Evolutionary conservation across 2,797 vertebrate genomes (phyloP), one percentile per base, ranked within the genome.

Genomic region (Acrocephalus scirpaceus): DNA sequence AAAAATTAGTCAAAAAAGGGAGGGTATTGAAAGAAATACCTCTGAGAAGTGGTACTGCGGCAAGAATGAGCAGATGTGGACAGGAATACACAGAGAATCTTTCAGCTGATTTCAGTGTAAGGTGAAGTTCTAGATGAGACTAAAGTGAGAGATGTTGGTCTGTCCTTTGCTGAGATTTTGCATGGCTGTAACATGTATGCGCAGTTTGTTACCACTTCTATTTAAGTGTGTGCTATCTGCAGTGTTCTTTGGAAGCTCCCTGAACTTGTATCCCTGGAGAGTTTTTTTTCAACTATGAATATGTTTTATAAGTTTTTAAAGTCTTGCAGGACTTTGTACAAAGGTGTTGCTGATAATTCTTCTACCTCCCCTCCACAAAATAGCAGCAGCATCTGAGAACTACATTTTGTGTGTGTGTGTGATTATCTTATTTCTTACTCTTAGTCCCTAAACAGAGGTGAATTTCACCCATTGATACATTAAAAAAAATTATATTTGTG

Each of bases 331-430:
- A 14, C 17, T 54, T 83, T 30, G 21, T 45, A 18, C 9, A 71
- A 60, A 62, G 17, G 12, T 19, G 2, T 5, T 81, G 22, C 25
- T 85, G 38, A 20, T 67, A 36, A 56, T 62, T 14, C 5, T 26
- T 16, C 22, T 2, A 10, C 6, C 7, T 10, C 8, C 3, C 8
- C 4, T 1, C 7, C 4, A 9, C 38, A 75, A 40, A 65, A 9
- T 8, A 36, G 7, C 17, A 60, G 4, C n/a, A 83, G 44, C 19
- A 51, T 51, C 30, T 58, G 71, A 88, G 27, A 74, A 56, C 20
- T 40, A 18, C 8, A n/a, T 30, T 62, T 57, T 88, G 19, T 57
- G 18, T 73, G 23, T 57, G 5, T 47, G n/a, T 71, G 13, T 66
- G 27, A 50, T 56, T 77, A n/a, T 51, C 42, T 47, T 66, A 19